phyloP scores from a whole-genome alignment of 2,888 invertebrate species.

The Lottia scabra region DNA sequence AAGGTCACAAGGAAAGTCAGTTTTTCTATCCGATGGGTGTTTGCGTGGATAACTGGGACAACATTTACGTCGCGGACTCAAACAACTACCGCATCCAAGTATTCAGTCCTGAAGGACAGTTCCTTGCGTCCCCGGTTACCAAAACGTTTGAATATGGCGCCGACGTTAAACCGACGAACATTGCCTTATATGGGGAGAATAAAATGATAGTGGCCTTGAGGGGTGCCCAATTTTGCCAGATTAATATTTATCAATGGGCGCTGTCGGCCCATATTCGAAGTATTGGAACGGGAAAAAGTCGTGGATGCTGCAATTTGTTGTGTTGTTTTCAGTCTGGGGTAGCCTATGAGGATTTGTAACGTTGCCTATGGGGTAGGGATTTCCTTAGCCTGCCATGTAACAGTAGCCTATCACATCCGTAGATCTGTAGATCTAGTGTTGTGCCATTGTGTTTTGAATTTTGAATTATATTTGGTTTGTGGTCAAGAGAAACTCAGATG shows the following conservation, averaged over 20 bases:
- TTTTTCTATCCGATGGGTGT: conserved; percentile 56
- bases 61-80: conserved; percentile 57
- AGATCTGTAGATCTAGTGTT: too few relatives aligned
- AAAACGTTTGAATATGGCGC: conserved; percentile 44
- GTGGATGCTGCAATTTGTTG: neutral
- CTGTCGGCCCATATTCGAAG: neutral
- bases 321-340: neutral
- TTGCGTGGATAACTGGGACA: conserved; percentile 48
- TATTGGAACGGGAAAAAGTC: neutral
- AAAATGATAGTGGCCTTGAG: conserved; percentile 42
- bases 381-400: too few relatives aligned
- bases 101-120: conserved; percentile 48
- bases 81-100: conserved; percentile 57
- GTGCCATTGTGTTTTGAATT: too few relatives aligned
- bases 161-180: conserved; percentile 49
- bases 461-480: too few relatives aligned
- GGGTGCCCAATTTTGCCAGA: conserved; percentile 41
- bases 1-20: conserved; percentile 46
- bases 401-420: too few relatives aligned
- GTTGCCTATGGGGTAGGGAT: too few relatives aligned
- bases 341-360: neutral
- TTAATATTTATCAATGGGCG: conserved; percentile 42
- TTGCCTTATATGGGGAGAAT: conserved; percentile 32
- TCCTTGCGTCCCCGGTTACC: conserved; percentile 38
- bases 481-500: too few relatives aligned